These are phyloP conservation scores for Rhinichthys klamathensis DNA, from an alignment of 2,113 vertebrate genomes.

Conservation along the genomic window DNA sequence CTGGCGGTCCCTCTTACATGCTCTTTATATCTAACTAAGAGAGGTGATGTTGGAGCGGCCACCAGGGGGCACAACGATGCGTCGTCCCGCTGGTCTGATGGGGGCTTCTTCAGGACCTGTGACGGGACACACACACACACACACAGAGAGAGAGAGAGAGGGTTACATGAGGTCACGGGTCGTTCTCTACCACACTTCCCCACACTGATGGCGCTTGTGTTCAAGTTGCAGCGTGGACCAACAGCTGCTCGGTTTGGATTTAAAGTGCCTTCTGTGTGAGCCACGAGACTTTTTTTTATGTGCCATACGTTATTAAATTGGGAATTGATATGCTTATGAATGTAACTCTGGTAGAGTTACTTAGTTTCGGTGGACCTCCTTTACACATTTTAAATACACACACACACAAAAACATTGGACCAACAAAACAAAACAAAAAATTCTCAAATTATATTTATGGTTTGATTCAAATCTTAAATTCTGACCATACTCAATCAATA, in stretches of 20 bases:
- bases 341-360: too few relatives aligned
- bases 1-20: constrained; percentile 34
- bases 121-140: neutral
- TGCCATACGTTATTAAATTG: neutral
- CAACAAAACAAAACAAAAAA: neutral
- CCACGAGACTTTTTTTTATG: neutral
- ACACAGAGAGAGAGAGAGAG: too few relatives aligned
- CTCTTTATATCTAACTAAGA: constrained; percentile 84
- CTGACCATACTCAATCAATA: neutral
- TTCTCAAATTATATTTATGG: neutral
- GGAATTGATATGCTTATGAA: neutral
- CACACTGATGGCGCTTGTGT: too few relatives aligned
- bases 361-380: neutral
- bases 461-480: neutral
- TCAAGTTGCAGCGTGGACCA: too few relatives aligned
- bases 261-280: too few relatives aligned
- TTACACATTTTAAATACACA: neutral
- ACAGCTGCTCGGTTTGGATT: too few relatives aligned
- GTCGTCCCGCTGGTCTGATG: constrained; percentile 89
- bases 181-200: too few relatives aligned
- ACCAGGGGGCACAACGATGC: constrained; percentile 92
- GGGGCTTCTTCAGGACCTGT: constrained; percentile 80
- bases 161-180: too few relatives aligned
- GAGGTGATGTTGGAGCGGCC: constrained; percentile 98
- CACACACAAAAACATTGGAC: too few relatives aligned